phyloP scores from a whole-genome alignment of 2,797 vertebrate genomes.

The Apogon hyalosoma region DNA sequence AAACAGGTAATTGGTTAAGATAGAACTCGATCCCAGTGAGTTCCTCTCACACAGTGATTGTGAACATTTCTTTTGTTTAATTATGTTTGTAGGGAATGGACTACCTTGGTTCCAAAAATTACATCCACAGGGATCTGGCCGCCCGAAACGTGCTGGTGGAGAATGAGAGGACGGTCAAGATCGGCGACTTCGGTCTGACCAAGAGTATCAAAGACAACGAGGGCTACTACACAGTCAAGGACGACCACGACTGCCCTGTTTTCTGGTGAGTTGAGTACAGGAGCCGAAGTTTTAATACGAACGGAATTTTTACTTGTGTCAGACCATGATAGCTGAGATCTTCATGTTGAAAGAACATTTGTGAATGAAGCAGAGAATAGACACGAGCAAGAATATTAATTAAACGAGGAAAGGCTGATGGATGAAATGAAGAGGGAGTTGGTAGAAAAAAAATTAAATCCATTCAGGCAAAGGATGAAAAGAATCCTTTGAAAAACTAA shows the following conservation, averaged over 20 bases:
- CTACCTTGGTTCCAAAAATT: conserved; percentile 92
- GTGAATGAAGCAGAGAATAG: not conserved
- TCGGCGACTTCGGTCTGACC: conserved; percentile 96
- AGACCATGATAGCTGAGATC: not conserved
- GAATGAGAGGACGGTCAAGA: conserved; percentile 94
- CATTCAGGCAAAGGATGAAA: not conserved
- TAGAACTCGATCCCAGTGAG: too few relatives aligned
- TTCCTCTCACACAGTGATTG: too few relatives aligned
- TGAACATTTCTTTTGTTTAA: too few relatives aligned
- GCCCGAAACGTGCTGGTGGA: conserved; percentile 96
- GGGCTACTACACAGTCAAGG: conserved; percentile 96
- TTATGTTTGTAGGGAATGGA: conserved; percentile 91
- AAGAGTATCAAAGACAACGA: conserved; percentile 96
- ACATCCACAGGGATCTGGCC: conserved; percentile 96
- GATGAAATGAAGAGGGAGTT: not conserved
- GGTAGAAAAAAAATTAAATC: not conserved
- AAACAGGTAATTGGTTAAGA: too few relatives aligned
- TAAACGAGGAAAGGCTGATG: not conserved
- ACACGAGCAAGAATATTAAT: not conserved
- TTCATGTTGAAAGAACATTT: not conserved
- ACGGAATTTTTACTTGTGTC: not conserved
- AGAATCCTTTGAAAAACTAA: not conserved
- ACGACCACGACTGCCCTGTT: conserved; percentile 94
- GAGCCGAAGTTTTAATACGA: not conserved
- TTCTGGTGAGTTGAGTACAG: conserved; percentile 92